Conservation (phyloP, 2,113 vertebrate species). For the Hiodon alosoides region DNA sequence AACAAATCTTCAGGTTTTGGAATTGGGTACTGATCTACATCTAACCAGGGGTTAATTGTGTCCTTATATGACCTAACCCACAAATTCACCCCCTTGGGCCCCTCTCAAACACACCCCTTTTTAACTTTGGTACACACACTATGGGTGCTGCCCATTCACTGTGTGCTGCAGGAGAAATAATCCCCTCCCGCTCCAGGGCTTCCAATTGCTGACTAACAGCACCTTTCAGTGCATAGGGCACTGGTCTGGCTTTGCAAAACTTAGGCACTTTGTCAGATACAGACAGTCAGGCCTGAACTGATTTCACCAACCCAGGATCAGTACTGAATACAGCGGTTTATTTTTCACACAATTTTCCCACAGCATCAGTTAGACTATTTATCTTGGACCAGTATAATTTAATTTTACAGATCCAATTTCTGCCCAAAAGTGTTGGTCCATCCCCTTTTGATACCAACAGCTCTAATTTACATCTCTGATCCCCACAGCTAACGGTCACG, state of each 20-base stretch:
- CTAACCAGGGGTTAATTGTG: conserved; percentile 7
- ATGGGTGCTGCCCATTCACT: neutral
- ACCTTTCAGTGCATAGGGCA: neutral
- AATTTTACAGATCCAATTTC: neutral
- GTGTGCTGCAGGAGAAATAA: conserved; percentile 2
- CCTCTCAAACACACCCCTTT: no score
- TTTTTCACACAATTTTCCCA: neutral
- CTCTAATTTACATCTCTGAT: neutral
- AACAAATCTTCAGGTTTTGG: conserved; percentile 15
- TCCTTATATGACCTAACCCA: neutral
- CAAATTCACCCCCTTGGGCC: neutral
- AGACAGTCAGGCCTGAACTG: neutral
- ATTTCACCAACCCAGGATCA: neutral
- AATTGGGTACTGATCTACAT: conserved; percentile 8
- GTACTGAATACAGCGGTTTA: neutral
- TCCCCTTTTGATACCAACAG: neutral
- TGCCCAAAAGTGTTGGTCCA: neutral
- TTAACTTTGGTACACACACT: conserved; percentile 4
- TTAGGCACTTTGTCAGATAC: neutral
- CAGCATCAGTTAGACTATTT: neutral
- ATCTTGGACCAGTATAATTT: conserved; percentile 10
- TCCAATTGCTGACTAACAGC: neutral
- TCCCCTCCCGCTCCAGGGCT: neutral
- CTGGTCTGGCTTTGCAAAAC: neutral
- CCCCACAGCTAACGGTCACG: neutral